A percentile compares a stretch with the other conserved stretches of the same genome.
These are phyloP conservation scores for Mechanitis messenoides DNA, from an alignment of 2,888 invertebrate species.

Conservation along the genomic window DNA sequence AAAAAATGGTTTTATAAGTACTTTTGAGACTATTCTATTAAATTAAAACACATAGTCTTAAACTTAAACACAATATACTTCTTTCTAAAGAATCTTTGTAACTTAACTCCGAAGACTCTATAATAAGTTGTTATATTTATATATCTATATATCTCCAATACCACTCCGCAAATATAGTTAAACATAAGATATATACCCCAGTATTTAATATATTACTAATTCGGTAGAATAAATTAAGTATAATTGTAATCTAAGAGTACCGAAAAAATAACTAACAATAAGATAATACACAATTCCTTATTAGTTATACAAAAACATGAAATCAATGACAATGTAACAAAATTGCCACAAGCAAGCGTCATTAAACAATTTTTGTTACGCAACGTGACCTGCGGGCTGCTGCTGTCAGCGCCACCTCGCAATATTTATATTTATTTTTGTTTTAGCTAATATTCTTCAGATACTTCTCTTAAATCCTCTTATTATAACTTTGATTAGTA, in stretches of 20 bases:
- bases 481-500: not conserved
- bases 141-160: no score
- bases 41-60: no score
- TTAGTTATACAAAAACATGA: conserved; percentile 43
- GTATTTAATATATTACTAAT: no score
- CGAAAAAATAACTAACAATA: conserved; percentile 47
- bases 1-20: no score
- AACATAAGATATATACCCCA: no score
- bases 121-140: no score
- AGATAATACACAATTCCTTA: conserved; percentile 57
- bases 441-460: no score
- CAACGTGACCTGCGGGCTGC: conserved; percentile 12
- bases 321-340: conserved; percentile 37
- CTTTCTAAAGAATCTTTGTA: no score
- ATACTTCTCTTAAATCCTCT: not conserved
- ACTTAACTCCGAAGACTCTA: no score
- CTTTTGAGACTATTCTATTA: no score
- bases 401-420: not conserved
- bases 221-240: conserved; percentile 3
- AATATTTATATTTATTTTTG: not conserved
- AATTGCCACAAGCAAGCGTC: conserved; percentile 21
- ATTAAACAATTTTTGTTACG: conserved; percentile 26
- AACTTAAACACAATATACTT: no score
- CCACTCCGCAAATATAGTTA: no score
- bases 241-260: not conserved